Evolutionary conservation across 2,797 vertebrate species (phyloP).

Genomic region (Enteromius anoplus): DNA sequence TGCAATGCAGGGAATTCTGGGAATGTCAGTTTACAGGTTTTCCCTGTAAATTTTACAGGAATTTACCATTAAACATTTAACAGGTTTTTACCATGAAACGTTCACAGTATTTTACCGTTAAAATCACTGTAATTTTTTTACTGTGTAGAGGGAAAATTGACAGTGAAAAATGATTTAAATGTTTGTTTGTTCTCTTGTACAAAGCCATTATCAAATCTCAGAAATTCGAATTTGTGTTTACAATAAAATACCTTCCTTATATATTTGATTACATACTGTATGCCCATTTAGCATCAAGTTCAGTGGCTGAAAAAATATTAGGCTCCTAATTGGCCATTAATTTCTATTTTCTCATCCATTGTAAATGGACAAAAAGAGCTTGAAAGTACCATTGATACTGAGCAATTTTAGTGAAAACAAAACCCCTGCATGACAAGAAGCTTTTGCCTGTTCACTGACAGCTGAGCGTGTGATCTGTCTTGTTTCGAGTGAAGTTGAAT

Average conservation of each 20-base stretch:
- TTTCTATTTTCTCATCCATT: constrained; percentile 4
- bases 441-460: constrained; percentile 53
- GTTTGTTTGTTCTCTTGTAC: not conserved
- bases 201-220: not conserved
- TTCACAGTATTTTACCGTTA: too few relatives aligned
- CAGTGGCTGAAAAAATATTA: not conserved
- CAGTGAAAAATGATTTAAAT: not conserved
- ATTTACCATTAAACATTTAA: too few relatives aligned
- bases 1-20: too few relatives aligned
- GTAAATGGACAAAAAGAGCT: constrained; percentile 15
- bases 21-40: too few relatives aligned
- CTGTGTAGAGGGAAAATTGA: not conserved
- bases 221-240: not conserved
- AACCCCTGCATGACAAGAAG: constrained; percentile 44
- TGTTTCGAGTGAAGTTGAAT: constrained; percentile 64
- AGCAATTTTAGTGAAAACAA: constrained; percentile 55
- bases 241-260: not conserved
- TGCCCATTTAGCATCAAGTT: not conserved
- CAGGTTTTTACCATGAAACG: too few relatives aligned
- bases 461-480: constrained; percentile 56
- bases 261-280: not conserved
- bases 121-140: too few relatives aligned
- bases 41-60: too few relatives aligned
- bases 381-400: constrained; percentile 9
- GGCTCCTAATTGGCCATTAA: not conserved